Conservation (phyloP, 2,888 invertebrate species). For the Venustoraphidia nigricollis region DNA sequence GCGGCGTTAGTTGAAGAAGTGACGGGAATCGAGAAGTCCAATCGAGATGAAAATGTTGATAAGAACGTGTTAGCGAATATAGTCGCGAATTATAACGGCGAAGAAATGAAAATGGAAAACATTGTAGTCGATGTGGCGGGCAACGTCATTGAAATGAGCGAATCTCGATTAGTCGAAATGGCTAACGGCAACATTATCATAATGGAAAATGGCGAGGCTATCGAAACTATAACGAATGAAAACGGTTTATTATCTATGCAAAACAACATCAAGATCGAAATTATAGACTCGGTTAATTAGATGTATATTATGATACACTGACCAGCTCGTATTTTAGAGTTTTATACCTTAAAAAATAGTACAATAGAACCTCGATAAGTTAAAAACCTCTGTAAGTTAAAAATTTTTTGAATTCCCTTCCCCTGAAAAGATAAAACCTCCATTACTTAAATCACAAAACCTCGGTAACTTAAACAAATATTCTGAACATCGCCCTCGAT, state of each 20-base stretch:
- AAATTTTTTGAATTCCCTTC: too few relatives aligned
- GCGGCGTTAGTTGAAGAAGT: neutral
- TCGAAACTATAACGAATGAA: slow-evolving; percentile 9
- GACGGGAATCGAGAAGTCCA: neutral
- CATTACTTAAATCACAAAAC: too few relatives aligned
- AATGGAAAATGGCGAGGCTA: slow-evolving; percentile 8
- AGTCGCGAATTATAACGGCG: neutral
- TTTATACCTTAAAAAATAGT: neutral
- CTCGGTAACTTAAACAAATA: too few relatives aligned
- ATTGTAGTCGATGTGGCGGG: neutral
- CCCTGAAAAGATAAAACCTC: too few relatives aligned
- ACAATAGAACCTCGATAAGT: too few relatives aligned
- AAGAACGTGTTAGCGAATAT: slow-evolving; percentile 1
- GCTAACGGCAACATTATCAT: slow-evolving; percentile 1
- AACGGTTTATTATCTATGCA: slow-evolving; percentile 4
- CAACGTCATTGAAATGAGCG: slow-evolving; percentile 1
- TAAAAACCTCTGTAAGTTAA: too few relatives aligned
- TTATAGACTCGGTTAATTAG: neutral
- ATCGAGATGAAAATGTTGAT: neutral
- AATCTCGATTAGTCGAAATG: neutral
- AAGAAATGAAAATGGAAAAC: slow-evolving; percentile 3
- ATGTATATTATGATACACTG: too few relatives aligned
- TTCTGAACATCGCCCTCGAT: too few relatives aligned
- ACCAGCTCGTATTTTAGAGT: neutral
- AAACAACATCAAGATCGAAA: slow-evolving; percentile 4